These are phyloP conservation scores for Formica selysi DNA, from an alignment of 1,140 invertebrate species.

Conservation along the genomic window DNA sequence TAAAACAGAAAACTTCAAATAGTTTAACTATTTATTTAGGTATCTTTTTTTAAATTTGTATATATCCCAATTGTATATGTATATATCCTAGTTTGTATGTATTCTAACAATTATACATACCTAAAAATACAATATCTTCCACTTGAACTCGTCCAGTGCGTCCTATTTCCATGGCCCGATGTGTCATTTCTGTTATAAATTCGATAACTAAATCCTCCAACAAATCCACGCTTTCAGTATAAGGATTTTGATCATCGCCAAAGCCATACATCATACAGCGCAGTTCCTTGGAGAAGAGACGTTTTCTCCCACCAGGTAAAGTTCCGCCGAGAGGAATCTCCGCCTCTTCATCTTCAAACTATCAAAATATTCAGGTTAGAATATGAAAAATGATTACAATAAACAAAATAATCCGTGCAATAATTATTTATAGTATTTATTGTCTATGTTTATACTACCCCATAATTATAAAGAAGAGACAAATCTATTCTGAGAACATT, in stretches of 20 bases:
- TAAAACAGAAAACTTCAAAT: not conserved
- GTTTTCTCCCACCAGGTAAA: conserved; percentile 91
- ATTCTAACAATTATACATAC: conserved; percentile 76
- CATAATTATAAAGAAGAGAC: not conserved
- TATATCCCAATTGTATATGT: not conserved
- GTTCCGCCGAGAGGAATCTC: conserved; percentile 88
- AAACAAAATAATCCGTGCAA: not conserved
- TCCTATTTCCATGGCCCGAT: conserved; percentile 98
- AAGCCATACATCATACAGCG: conserved; percentile 99
- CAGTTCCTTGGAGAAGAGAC: conserved; percentile 96
- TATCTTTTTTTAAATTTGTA: not conserved
- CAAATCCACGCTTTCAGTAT: conserved; percentile 99
- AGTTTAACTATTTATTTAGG: conserved; percentile 4
- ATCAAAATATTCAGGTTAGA: conserved; percentile 37
- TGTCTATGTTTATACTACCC: not conserved
- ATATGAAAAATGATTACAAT: not conserved
- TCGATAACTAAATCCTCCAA: conserved; percentile 99
- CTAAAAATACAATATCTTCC: conserved; percentile 98
- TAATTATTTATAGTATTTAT: conserved; percentile 2
- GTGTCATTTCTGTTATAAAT: conserved; percentile 98
- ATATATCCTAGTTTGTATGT: not conserved
- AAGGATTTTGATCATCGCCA: conserved; percentile 99
- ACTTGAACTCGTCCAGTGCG: conserved; percentile 97
- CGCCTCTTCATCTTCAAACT: conserved; percentile 89
- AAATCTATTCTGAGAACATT: not conserved